A percentile compares a stretch with the other conserved stretches of the same genome.
phyloP scores from a whole-genome alignment of 2,797 vertebrate species.

The Champsocephalus gunnari region DNA sequence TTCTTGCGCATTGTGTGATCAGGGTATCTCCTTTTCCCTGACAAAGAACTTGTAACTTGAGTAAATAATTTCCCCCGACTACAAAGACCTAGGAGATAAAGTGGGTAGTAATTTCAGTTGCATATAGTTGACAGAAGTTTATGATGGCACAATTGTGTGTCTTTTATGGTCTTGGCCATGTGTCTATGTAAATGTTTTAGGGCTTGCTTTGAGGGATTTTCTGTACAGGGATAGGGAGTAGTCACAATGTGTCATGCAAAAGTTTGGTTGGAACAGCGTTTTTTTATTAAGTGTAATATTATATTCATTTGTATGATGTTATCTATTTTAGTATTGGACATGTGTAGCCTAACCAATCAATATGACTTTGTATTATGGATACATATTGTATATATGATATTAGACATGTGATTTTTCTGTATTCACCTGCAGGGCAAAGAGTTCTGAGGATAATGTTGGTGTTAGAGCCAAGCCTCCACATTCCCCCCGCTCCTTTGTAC shows the following conservation, averaged over 20 bases:
- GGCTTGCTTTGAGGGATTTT: constrained; percentile 9
- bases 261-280: background rate
- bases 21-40: constrained; percentile 3
- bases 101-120: constrained; percentile 16
- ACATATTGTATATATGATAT: constrained; percentile 18
- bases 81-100: background rate
- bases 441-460: constrained; percentile 21
- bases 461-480: constrained; percentile 25
- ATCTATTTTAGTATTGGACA: constrained; percentile 1
- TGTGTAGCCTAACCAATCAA: constrained; percentile 13
- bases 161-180: constrained; percentile 35
- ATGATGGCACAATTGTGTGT: constrained; percentile 20
- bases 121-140: constrained; percentile 32
- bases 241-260: constrained; percentile 19
- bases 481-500: constrained; percentile 15
- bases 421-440: constrained; percentile 38
- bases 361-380: constrained; percentile 23
- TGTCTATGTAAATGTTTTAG: background rate
- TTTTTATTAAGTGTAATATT: background rate
- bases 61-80: constrained; percentile 22
- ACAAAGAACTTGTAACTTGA: constrained; percentile 12
- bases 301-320: background rate
- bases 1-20: background rate
- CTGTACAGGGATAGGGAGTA: constrained; percentile 14
- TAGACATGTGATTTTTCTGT: constrained; percentile 42